These are phyloP conservation scores for Rhizomys pruinosus DNA, from an alignment of 2,113 vertebrate genomes.

Conservation along the genomic window DNA sequence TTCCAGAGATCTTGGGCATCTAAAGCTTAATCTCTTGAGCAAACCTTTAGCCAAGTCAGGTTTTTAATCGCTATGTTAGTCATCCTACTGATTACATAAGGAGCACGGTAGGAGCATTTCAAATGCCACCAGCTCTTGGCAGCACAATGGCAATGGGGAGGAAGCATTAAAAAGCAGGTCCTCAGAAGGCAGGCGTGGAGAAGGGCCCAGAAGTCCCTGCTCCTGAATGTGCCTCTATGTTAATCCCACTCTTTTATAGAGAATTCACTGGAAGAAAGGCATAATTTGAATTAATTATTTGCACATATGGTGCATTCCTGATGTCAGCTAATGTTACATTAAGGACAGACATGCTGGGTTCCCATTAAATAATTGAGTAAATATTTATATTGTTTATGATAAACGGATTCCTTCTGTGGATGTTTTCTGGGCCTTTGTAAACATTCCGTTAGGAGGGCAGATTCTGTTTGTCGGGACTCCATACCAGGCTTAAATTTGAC, in stretches of 20 bases:
- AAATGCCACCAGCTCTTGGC: constrained; percentile 84
- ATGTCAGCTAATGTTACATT: constrained; percentile 88
- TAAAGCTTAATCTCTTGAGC: constrained; percentile 73
- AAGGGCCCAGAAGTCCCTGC: constrained; percentile 74
- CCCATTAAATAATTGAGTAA: constrained; percentile 88
- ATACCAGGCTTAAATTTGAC: constrained; percentile 81
- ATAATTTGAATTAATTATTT: constrained; percentile 89
- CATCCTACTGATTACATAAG: constrained; percentile 85
- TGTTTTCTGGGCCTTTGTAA: constrained; percentile 83
- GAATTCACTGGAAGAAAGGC: constrained; percentile 82
- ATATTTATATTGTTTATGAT: constrained; percentile 90
- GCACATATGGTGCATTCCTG: constrained; percentile 86
- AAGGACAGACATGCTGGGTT: constrained; percentile 88
- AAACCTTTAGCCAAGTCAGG: constrained; percentile 81
- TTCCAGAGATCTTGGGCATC: constrained; percentile 62
- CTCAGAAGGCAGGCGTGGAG: constrained; percentile 77
- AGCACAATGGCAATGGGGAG: constrained; percentile 83
- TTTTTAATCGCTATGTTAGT: constrained; percentile 84
- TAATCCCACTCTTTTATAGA: constrained; percentile 83
- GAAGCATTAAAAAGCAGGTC: constrained; percentile 75
- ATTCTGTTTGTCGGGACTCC: constrained; percentile 62
- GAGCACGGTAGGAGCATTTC: constrained; percentile 82
- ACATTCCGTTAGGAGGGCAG: constrained; percentile 79
- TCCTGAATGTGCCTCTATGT: constrained; percentile 80
- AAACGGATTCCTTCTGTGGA: constrained; percentile 84